Percentiles rank a stretch among this genome's conserved stretches.
Evolutionary conservation across 1,140 invertebrate species (phyloP).

Genomic region (Caenorhabditis briggsae): DNA sequence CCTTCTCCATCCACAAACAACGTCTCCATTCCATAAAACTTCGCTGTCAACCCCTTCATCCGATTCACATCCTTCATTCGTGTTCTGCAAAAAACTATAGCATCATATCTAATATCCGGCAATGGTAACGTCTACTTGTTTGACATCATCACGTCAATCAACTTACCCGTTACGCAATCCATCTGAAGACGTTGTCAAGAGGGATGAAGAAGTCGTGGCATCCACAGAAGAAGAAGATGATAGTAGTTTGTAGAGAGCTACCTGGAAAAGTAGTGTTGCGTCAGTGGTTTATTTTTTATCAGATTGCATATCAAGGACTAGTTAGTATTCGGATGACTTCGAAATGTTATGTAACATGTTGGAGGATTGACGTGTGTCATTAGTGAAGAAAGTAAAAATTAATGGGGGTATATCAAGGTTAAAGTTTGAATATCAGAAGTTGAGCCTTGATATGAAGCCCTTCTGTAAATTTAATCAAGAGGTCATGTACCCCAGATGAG

Average conservation of each 20-base stretch:
- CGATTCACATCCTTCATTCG: slow-evolving; percentile 20
- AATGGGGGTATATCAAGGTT: neutral
- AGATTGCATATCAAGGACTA: neutral
- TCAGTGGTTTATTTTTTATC: neutral
- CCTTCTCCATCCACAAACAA: slow-evolving; percentile 62
- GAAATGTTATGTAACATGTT: neutral
- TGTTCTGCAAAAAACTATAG: neutral
- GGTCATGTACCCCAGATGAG: too few relatives aligned
- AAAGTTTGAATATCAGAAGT: neutral
- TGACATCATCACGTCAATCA: slow-evolving; percentile 54
- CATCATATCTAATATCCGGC: slow-evolving; percentile 39
- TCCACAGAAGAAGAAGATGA: neutral
- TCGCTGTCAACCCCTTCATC: slow-evolving; percentile 39
- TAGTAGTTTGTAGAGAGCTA: slow-evolving; percentile 34
- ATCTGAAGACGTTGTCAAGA: slow-evolving; percentile 25
- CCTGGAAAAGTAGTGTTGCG: slow-evolving; percentile 15
- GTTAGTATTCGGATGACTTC: slow-evolving; percentile 1
- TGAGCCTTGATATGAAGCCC: too few relatives aligned
- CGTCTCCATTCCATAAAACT: slow-evolving; percentile 56
- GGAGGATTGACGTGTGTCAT: slow-evolving; percentile 15
- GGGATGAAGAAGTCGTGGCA: neutral
- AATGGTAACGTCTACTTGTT: slow-evolving; percentile 3
- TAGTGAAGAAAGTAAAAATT: neutral
- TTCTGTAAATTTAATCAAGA: too few relatives aligned
- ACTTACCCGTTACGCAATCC: slow-evolving; percentile 46